Base-by-base conservation (phyloP, 2,113 vertebrate species). In the Xyliphius kryptos region DNA sequence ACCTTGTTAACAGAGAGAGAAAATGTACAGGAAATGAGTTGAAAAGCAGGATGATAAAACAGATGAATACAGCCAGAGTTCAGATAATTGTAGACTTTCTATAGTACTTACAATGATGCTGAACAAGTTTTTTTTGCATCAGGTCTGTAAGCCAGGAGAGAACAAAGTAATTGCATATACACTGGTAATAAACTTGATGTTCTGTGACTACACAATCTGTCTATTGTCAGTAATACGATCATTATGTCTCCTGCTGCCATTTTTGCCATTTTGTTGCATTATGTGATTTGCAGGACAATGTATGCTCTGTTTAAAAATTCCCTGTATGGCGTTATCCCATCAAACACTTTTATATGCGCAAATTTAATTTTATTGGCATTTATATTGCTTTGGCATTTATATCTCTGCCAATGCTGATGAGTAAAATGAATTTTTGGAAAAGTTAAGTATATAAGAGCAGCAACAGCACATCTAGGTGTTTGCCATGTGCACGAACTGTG, bases 181-280 rank as follows among this genome's bases (percentile, higher is more conserved):
- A 41, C 2, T 56, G 17, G 4, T 7, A 56, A 17, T 12, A 56
- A 12, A 19, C 15, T 13, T 40, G 19, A 40, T 56, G 16, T 38
- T 38, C 36, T 40, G 16, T 40, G 32, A 38, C 10, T 17, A 17
- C 15, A 13, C 16, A 56, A 56, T 56, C 36, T 56, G 15, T 55
- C 17, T 55, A 55, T 38, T 32, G 51, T 54, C 26, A 54, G 52
- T 15, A 16, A 16, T 54, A 54, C 26, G 51, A 56, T 56, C 36
- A 13, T 40, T 10, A 15, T 32, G 22, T 36, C 9, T 11, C 22
- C 9, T 53, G 22, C 51, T 53, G 14, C 32, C 10, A 37, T 7
- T 38, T 38, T 16, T 54, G 1, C 13, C 14, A n/a, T 10, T n/a
- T 37, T 55, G n/a, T 56, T 56, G 36, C 11, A 19, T 3, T 56